Conservation (phyloP, 2,113 vertebrate genomes). For the Taxidea taxus region DNA sequence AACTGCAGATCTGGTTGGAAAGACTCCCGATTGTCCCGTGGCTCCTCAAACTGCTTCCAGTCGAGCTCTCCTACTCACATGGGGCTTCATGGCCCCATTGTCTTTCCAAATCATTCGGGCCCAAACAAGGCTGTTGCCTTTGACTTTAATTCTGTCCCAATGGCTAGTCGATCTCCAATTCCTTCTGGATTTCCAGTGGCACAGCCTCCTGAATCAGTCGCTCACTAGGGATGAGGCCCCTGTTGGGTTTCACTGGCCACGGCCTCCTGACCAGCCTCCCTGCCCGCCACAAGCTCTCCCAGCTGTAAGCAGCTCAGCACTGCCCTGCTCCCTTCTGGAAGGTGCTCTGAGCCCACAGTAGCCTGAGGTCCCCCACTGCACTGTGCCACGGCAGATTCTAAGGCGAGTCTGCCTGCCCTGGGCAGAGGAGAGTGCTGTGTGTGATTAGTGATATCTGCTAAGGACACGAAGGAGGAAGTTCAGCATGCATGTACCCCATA, state of each 20-base stretch:
- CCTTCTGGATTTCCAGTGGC: not conserved
- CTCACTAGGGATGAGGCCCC: not conserved
- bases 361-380: not conserved
- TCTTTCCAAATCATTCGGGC: not conserved
- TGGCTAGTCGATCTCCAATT: not conserved
- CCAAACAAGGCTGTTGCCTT: not conserved
- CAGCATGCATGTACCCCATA: accelerated
- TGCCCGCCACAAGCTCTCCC: not conserved
- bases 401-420: not conserved
- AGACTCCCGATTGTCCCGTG: not conserved
- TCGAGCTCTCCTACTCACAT: not conserved
- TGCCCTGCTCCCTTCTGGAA: not conserved
- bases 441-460: not conserved
- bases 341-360: not conserved
- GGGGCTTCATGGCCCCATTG: no score
- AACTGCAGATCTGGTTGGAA: not conserved
- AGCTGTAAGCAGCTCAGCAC: not conserved
- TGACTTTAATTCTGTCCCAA: not conserved
- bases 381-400: not conserved
- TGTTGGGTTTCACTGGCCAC: not conserved
- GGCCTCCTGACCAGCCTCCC: not conserved
- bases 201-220: not conserved
- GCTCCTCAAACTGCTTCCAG: not conserved
- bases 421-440: not conserved
- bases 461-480: not conserved